A percentile compares a stretch with the other conserved stretches of the same genome.
phyloP scores from a whole-genome alignment of 2,113 vertebrate genomes.

The Vulpes ferrilata region DNA sequence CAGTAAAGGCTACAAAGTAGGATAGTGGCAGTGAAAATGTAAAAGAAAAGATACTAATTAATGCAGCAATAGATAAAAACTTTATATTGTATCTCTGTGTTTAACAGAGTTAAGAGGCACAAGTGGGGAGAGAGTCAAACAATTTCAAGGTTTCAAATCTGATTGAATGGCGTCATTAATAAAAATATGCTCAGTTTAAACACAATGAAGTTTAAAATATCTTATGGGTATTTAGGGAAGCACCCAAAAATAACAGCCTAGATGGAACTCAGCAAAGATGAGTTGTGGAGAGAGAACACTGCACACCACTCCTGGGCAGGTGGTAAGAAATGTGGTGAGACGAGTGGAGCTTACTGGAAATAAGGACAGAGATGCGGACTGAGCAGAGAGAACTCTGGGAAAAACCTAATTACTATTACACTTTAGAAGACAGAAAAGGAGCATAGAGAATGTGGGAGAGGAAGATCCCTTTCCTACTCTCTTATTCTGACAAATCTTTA shows the following conservation, averaged over 20 bases:
- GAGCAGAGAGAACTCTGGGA: neutral
- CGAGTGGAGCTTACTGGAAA: neutral
- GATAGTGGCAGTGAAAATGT: neutral
- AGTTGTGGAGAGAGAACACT: neutral
- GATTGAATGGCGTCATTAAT: neutral
- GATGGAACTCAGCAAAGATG: neutral
- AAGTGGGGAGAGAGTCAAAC: neutral
- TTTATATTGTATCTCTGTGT: neutral
- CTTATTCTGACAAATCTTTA: neutral
- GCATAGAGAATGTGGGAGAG: neutral
- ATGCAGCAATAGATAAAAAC: neutral
- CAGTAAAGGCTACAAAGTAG: neutral
- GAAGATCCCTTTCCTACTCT: neutral
- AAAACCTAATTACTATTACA: neutral
- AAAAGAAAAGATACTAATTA: neutral
- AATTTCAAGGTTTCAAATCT: constrained; percentile 5
- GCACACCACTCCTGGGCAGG: neutral
- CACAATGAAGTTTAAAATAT: neutral
- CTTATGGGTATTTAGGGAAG: neutral
- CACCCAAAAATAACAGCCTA: neutral
- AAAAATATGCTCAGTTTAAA: neutral
- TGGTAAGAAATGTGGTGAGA: neutral
- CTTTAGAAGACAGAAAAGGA: neutral
- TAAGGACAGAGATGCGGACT: neutral
- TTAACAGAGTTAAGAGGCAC: neutral